Evolutionary conservation across 1,140 invertebrate species (phyloP), one percentile per base, ranked within the genome.

Genomic region (Nomia melanderi): DNA sequence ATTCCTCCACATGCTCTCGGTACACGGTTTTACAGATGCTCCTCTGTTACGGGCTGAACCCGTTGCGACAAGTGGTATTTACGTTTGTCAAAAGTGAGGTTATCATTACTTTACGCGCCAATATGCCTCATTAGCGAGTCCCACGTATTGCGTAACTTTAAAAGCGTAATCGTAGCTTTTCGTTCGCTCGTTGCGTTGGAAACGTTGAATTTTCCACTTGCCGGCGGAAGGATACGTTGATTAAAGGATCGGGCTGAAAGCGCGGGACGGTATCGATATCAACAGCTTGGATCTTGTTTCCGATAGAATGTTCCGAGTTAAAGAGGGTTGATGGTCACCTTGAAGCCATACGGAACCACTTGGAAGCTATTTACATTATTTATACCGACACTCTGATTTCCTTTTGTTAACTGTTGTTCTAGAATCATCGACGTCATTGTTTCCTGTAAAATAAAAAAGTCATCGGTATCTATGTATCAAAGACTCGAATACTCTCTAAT

Each of bases 81-180:
- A 56, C 41, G 41, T 27, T 8, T 56, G 14, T 27, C 41, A 56
- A 81, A 85, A 85, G 83, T 85, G 82, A 85, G 83, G 83, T 85
- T 85, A 85, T 78, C 62, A 23, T 31, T 54, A 54, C 25, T 56
- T 78, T 25, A 27, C 71, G 62, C 78, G 73, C 62, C 33, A 76
- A 79, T 36, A 9, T 54, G 54, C 20, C 7, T 79, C 17, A 17
- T 44, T 77, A 83, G 80, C 65, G 27, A 31, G 29, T 66, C 47
- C 31, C 54, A 41, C n/a, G 33, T 56, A 47, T 83, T 80, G 82
- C 82, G 12, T 74, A 77, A 84, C 44, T 59, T 57, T n/a, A 11
- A 1, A 31, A 63, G 31, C 27, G n/a, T 33, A n/a, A 59, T 44
- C 9, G 8, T 73, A 29, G 23, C 44, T 39, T 27, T 50, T 47